Percentiles rank a stretch among this genome's conserved stretches.
These are phyloP conservation scores for Caenorhabditis doughertyi DNA, from an alignment of 2,888 invertebrate species.

Conservation along the genomic window DNA sequence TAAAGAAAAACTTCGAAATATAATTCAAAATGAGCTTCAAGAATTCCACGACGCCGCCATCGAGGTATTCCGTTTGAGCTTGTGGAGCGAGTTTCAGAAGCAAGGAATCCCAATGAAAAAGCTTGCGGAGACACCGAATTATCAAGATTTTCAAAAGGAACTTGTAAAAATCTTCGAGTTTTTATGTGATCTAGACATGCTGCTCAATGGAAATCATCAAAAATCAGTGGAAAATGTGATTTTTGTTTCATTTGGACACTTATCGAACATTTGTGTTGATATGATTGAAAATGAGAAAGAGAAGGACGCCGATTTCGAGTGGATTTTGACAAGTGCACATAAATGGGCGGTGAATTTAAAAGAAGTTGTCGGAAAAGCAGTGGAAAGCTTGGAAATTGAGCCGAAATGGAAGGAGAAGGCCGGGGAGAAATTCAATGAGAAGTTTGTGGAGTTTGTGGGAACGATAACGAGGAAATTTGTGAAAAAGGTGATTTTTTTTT, in stretches of 20 bases:
- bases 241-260: constrained; percentile 11
- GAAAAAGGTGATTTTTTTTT: constrained; percentile 14
- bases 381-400: not conserved
- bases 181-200: constrained; percentile 23
- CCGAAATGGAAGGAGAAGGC: not conserved
- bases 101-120: constrained; percentile 35
- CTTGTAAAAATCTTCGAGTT: constrained; percentile 1
- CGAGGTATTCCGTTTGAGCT: constrained; percentile 12
- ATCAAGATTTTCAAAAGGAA: not conserved
- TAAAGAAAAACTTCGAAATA: not conserved
- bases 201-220: constrained; percentile 2
- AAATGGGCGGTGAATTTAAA: constrained; percentile 56
- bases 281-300: constrained; percentile 48
- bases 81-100: constrained; percentile 50
- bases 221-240: constrained; percentile 3
- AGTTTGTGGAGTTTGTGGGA: constrained; percentile 39
- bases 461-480: constrained; percentile 35
- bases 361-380: not conserved
- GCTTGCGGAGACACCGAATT: constrained; percentile 6
- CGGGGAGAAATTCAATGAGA: constrained; percentile 7
- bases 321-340: constrained; percentile 42
- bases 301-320: constrained; percentile 52
- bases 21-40: not conserved
- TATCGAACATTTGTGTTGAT: constrained; percentile 51
- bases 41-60: not conserved